A percentile compares a stretch with the other conserved stretches of the same genome.
phyloP scores from a whole-genome alignment of 2,113 vertebrate genomes.

The Xyrauchen texanus region DNA sequence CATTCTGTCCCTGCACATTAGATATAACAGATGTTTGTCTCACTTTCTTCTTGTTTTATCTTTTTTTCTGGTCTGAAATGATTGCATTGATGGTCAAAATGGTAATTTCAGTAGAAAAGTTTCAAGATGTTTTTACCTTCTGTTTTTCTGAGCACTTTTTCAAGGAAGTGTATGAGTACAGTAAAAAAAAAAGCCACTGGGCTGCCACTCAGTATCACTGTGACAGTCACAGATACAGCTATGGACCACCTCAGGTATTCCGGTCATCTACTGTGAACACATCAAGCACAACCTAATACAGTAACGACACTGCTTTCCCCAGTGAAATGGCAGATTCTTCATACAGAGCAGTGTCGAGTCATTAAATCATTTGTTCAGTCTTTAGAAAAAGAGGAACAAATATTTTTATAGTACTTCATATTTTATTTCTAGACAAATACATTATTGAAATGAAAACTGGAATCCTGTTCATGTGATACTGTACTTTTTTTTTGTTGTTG shows the following conservation, averaged over 20 bases:
- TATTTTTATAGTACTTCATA: not conserved
- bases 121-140: no score
- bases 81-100: no score
- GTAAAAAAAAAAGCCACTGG: constrained; percentile 36
- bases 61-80: no score
- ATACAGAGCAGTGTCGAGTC: constrained; percentile 10
- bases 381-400: no score
- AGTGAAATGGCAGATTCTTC: constrained; percentile 26
- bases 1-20: not conserved
- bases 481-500: constrained; percentile 46
- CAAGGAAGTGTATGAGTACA: constrained; percentile 17
- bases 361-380: constrained; percentile 15
- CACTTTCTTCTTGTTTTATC: constrained; percentile 6
- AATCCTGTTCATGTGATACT: constrained; percentile 36
- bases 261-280: constrained; percentile 75
- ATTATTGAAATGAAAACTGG: constrained; percentile 56
- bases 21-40: not conserved
- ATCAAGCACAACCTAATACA: constrained; percentile 42
- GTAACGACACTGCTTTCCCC: constrained; percentile 23
- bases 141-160: constrained; percentile 21
- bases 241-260: constrained; percentile 76
- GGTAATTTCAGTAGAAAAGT: no score
- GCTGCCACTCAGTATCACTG: constrained; percentile 43
- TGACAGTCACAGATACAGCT: constrained; percentile 62
- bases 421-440: constrained; percentile 42